Base-by-base conservation (phyloP, 2,797 vertebrate species). In the Gorsachius magnificus region DNA sequence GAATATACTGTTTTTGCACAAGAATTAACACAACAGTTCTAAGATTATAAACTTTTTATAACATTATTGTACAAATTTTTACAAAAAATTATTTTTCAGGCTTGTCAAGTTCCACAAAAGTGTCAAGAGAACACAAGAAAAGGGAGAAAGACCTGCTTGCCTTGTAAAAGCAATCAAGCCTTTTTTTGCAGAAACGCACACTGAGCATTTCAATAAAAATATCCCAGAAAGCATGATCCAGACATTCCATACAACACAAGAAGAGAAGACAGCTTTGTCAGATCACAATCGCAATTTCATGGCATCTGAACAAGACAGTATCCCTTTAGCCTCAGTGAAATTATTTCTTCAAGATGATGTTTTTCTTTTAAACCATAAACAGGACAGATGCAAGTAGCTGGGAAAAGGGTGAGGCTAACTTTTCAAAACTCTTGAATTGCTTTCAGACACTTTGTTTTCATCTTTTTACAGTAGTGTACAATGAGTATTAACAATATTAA, bases 61-160 rank as follows among this genome's bases (percentile, higher is more conserved):
- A 98, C 98, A 98, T 98, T 99, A 99, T 98, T 98, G 98, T 99
- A 99, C 99, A 99, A 99, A 99, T 99, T 98, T 99, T 99, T 99
- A 99, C 98, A 99, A 99, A 99, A 97, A 94, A 85, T 48, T 94
- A 45, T 96, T 96, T 98, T 98, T 98, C 98, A 99, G 98, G 98
- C 98, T 99, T 98, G 98, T 99, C 98, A 99, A 98, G 98, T 99
- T 99, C 98, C 99, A 99, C 99, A 99, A 99, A 99, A 99, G 98
- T 99, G 98, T 99, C 98, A 98, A 98, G 98, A 99, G 98, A 99
- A 99, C 98, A 99, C 98, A 98, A 98, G 98, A 98, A 99, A 97
- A 98, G 97, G 98, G 98, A 98, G 97, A 97, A 98, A 98, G 98
- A 97, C 97, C 96, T 98, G 97, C 95, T 92, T 98, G 96, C 94